These are phyloP conservation scores for Bombus impatiens DNA, from an alignment of 1,140 invertebrate species.

Conservation along the genomic window DNA sequence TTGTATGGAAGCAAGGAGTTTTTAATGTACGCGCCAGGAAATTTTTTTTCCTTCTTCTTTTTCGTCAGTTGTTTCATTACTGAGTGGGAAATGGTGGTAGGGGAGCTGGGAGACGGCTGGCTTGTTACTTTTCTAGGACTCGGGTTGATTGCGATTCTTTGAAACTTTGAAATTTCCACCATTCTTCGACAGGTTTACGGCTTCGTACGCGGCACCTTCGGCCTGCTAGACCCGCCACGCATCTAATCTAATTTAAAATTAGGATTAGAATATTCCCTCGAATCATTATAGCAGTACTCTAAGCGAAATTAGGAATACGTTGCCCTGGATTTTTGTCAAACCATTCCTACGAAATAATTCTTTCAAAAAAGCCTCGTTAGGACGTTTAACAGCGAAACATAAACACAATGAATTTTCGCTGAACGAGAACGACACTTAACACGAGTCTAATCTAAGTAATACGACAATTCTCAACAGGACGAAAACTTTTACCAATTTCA, in stretches of 20 bases:
- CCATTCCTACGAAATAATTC: too few relatives aligned
- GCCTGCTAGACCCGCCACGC: too few relatives aligned
- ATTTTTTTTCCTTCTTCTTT: not conserved
- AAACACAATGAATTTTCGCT: not conserved
- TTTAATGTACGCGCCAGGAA: not conserved
- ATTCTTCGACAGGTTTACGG: not conserved
- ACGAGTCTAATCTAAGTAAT: too few relatives aligned
- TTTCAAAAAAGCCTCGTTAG: too few relatives aligned
- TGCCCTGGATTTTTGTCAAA: too few relatives aligned
- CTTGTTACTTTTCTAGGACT: not conserved
- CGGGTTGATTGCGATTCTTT: slow-evolving; percentile 26
- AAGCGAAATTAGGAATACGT: too few relatives aligned
- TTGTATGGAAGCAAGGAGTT: not conserved
- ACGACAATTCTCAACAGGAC: too few relatives aligned
- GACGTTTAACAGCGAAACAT: not conserved
- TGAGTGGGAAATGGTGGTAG: too few relatives aligned
- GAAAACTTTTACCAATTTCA: not conserved
- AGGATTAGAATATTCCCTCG: too few relatives aligned
- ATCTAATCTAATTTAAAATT: not conserved
- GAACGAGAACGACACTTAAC: too few relatives aligned
- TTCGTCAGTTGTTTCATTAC: not conserved
- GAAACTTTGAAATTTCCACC: not conserved
- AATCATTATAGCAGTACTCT: too few relatives aligned
- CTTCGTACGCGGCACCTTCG: not conserved
- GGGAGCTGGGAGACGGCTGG: not conserved